These are phyloP conservation scores for Caenorhabditis sp. DNA, from an alignment of 2,888 invertebrate genomes.

Conservation along the genomic window DNA sequence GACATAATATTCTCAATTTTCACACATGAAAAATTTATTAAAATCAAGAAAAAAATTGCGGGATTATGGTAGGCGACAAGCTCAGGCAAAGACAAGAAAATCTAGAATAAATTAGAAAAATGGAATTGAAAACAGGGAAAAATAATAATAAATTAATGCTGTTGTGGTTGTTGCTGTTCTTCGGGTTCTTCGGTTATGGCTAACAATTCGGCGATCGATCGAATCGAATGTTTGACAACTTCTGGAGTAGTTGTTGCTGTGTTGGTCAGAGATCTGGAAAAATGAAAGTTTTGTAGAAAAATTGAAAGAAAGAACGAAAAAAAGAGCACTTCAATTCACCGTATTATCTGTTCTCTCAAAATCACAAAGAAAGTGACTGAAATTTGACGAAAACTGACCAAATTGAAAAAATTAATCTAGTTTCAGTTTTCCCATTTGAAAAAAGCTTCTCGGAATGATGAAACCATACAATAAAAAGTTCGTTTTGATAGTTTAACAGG, in stretches of 20 bases:
- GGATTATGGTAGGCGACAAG: neutral
- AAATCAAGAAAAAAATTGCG: too few species aligned
- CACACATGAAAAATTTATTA: neutral
- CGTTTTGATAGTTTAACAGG: too few species aligned
- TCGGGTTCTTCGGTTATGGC: constrained; percentile 22
- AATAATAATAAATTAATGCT: neutral
- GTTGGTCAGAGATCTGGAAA: constrained; percentile 2
- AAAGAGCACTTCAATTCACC: too few species aligned
- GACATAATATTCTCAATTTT: neutral
- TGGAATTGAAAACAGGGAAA: neutral
- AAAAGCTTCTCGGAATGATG: too few species aligned
- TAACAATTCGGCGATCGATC: constrained; percentile 36
- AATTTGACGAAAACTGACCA: too few species aligned
- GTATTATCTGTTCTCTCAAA: too few species aligned
- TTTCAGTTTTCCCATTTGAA: too few species aligned
- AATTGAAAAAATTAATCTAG: too few species aligned
- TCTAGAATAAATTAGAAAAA: neutral
- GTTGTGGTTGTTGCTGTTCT: neutral
- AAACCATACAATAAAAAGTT: too few species aligned
- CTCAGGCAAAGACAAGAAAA: neutral
- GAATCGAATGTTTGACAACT: constrained; percentile 26
- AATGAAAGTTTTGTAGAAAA: neutral
- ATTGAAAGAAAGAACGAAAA: neutral
- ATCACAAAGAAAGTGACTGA: too few species aligned
- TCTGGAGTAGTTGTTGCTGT: constrained; percentile 14